Base-by-base conservation (phyloP, 2,888 invertebrate species). In the Pammene aurita region DNA sequence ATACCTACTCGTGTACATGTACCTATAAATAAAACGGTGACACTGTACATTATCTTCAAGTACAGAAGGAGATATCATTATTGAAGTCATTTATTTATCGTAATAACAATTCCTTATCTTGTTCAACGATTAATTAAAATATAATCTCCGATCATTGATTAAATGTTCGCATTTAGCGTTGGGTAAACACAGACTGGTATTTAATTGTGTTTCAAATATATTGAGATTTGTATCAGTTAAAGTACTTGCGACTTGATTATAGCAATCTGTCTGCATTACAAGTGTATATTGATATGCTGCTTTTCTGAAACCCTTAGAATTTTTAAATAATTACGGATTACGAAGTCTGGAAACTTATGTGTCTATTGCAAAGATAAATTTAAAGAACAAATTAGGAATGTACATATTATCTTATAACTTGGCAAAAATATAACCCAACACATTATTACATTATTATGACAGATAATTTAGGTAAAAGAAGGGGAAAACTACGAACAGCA, bases 101-200 rank as follows among this genome's bases (percentile, higher is more conserved):
- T 50, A 66, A 66, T 66, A 56, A 54, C 52, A 54, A 55, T 61
- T 55, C 46, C 46, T 18, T 63, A 61, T 61, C 61, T 61, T 50
- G 50, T 60, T 54, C 18, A 35, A 26, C 34, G 52, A 52, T 52
- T 58, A 26, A 66, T 66, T 60, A 34, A 52, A 66, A 60, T 58
- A 16, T 66, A 35, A 66, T 60, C 42, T 66, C 9, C 14, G 7
- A 66, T 66, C 56, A 65, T 66, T 57, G 57, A 58, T 66, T 42
- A 58, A 42, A 14, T 13, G 14, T 57, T 57, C 13, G 46, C 46
- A 64, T 46, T 38, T 13, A 10, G 38, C 18, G 38, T 5, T 50
- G 50, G 14, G 42, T 11, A 52, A 41, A 44, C 54, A 50, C 26
- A 38, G 50, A 34, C 9, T 16, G 16, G 48, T 11, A 61, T 61